These are phyloP conservation scores for Formica selysi DNA, from an alignment of 1,140 invertebrate species.

Conservation along the genomic window DNA sequence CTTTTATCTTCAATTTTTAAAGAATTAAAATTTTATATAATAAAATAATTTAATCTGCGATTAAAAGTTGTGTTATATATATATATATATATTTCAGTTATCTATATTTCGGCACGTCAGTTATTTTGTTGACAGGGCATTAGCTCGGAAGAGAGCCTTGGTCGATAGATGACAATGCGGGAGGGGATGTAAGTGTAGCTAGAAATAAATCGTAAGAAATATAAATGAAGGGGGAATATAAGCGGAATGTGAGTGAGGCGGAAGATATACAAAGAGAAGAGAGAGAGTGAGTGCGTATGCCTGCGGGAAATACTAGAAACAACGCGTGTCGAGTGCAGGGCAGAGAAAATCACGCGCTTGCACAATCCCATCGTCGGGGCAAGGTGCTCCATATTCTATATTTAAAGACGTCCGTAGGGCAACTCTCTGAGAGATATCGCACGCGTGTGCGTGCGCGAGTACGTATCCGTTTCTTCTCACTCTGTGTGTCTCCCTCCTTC, in stretches of 20 bases:
- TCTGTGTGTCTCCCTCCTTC: constrained; percentile 6
- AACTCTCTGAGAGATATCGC: constrained; percentile 50
- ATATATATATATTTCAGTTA: neutral
- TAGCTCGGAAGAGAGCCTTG: constrained; percentile 19
- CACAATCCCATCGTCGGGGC: constrained; percentile 72
- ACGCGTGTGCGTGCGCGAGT: constrained; percentile 58
- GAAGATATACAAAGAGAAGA: constrained; percentile 17
- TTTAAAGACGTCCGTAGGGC: constrained; percentile 74
- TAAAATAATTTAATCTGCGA: neutral
- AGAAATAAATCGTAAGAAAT: constrained; percentile 56
- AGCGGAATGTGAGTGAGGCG: constrained; percentile 18
- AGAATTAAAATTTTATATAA: constrained; percentile 10
- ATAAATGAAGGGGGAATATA: constrained; percentile 41
- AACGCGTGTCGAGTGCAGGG: constrained; percentile 70
- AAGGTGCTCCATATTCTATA: constrained; percentile 80
- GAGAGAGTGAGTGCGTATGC: neutral
- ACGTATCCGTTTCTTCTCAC: constrained; percentile 14
- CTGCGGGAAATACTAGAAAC: constrained; percentile 42
- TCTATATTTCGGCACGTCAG: neutral
- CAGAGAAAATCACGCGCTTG: constrained; percentile 76
- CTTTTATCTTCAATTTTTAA: constrained; percentile 15
- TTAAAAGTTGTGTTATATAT: too few relatives aligned
- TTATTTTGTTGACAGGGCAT: constrained; percentile 41
- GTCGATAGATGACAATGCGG: constrained; percentile 6
- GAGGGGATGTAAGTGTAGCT: constrained; percentile 34